phyloP scores from a whole-genome alignment of 2,113 vertebrate species.

The Platanista minor region DNA sequence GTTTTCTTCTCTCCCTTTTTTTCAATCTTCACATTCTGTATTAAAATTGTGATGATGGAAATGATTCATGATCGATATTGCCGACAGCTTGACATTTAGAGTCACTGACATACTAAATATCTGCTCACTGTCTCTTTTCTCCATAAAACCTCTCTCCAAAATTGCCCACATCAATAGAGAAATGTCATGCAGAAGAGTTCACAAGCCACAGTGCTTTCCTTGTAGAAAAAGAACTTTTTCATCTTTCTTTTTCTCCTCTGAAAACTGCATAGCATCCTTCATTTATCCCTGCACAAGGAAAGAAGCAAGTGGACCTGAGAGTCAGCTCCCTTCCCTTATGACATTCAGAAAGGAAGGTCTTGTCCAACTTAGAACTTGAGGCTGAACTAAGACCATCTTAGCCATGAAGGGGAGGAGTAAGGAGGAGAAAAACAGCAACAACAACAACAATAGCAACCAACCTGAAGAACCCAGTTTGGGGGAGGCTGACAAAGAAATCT shows the following conservation, averaged over 20 bases:
- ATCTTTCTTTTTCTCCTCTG: neutral
- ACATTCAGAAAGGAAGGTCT: neutral
- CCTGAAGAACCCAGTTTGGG: constrained; percentile 40
- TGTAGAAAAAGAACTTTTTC: neutral
- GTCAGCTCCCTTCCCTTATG: neutral
- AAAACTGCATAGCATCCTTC: neutral
- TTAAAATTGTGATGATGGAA: neutral
- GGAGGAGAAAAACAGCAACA: neutral
- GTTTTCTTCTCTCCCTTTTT: neutral
- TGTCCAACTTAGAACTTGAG: neutral
- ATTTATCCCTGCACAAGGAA: neutral
- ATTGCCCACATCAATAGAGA: neutral
- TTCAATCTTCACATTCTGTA: neutral
- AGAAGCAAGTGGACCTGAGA: neutral
- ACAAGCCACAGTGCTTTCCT: neutral
- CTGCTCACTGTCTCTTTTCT: neutral
- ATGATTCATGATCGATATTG: neutral
- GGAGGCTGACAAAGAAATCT: constrained; percentile 40
- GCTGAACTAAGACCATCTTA: neutral
- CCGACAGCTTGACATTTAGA: neutral
- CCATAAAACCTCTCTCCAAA: neutral
- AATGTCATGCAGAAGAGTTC: neutral
- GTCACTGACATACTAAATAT: neutral
- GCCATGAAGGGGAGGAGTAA: neutral
- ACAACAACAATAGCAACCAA: neutral